A percentile compares a stretch with the other conserved stretches of the same genome.
Conservation (phyloP, 2,888 invertebrate genomes). For the Pycnomerus fuliginosus region DNA sequence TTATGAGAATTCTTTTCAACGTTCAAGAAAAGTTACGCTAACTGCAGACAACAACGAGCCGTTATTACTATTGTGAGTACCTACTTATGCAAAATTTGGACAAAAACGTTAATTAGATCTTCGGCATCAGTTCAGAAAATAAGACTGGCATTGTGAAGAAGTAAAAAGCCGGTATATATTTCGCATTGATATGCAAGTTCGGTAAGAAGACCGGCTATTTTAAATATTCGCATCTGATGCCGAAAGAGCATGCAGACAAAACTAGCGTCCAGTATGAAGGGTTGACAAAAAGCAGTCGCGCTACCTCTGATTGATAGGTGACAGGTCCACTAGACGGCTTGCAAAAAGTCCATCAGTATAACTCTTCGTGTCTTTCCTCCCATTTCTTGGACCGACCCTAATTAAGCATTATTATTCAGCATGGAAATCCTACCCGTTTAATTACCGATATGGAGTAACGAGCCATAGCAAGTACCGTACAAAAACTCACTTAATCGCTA, state of each 20-base stretch:
- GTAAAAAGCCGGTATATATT: no score
- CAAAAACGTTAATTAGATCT: no score
- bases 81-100: no score
- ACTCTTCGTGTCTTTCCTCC: conserved; percentile 12
- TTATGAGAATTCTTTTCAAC: no score
- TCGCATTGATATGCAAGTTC: conserved; percentile 43
- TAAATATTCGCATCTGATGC: conserved; percentile 49
- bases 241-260: conserved; percentile 42
- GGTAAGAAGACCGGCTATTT: conserved; percentile 45
- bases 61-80: no score
- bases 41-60: no score
- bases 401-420: conserved; percentile 48
- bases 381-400: conserved; percentile 27
- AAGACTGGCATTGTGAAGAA: no score
- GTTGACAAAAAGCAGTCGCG: conserved; percentile 55
- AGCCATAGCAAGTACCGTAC: conserved; percentile 21
- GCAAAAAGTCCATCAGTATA: conserved; percentile 43
- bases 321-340: conserved; percentile 51
- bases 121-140: no score
- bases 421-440: conserved; percentile 40
- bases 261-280: conserved; percentile 52
- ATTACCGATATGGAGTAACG: conserved; percentile 37
- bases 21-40: no score
- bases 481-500: conserved; percentile 32
- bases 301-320: conserved; percentile 54